Evolutionary conservation across 2,888 invertebrate genomes (phyloP).

Genomic region (Drosophila macrothrix): DNA sequence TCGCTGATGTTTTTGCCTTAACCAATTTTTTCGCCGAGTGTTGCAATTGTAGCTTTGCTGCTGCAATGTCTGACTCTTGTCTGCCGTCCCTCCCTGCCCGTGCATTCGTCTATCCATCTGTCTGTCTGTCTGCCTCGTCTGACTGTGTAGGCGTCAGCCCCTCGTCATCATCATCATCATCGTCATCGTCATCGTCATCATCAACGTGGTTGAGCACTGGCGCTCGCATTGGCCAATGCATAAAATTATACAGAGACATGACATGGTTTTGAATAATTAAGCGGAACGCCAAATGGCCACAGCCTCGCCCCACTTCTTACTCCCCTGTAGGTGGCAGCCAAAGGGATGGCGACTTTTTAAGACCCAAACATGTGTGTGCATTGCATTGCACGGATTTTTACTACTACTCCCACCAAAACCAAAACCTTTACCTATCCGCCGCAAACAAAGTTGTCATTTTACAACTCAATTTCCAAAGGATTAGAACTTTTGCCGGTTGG

Average conservation of each 20-base stretch:
- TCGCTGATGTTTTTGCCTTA: not conserved
- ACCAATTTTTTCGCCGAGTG: slow-evolving; percentile 1
- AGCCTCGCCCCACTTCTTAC: not conserved
- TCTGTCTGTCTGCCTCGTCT: slow-evolving; percentile 25
- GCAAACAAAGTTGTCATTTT: slow-evolving; percentile 44
- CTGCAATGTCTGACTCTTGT: slow-evolving; percentile 58
- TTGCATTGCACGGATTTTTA: slow-evolving; percentile 41
- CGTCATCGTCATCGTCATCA: slow-evolving; percentile 27
- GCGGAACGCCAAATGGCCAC: slow-evolving; percentile 69
- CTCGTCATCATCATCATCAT: slow-evolving; percentile 47
- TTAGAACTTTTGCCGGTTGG: slow-evolving; percentile 39
- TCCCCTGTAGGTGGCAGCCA: not conserved
- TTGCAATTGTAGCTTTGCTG: slow-evolving; percentile 50
- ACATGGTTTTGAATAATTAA: slow-evolving; percentile 85
- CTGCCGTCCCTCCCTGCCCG: slow-evolving; percentile 27
- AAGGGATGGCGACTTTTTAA: slow-evolving; percentile 35
- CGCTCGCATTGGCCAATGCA: slow-evolving; percentile 81
- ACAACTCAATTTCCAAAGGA: slow-evolving; percentile 64
- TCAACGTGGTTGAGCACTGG: slow-evolving; percentile 32
- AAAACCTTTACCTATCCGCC: slow-evolving; percentile 16
- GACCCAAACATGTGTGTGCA: slow-evolving; percentile 40
- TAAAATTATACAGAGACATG: slow-evolving; percentile 84
- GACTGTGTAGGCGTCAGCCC: slow-evolving; percentile 58
- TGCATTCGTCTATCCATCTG: slow-evolving; percentile 17
- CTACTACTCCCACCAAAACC: not conserved